Percentiles rank a stretch among this genome's conserved stretches.
Evolutionary conservation across 2,888 invertebrate species (phyloP).

Genomic region (Noctua janthina): DNA sequence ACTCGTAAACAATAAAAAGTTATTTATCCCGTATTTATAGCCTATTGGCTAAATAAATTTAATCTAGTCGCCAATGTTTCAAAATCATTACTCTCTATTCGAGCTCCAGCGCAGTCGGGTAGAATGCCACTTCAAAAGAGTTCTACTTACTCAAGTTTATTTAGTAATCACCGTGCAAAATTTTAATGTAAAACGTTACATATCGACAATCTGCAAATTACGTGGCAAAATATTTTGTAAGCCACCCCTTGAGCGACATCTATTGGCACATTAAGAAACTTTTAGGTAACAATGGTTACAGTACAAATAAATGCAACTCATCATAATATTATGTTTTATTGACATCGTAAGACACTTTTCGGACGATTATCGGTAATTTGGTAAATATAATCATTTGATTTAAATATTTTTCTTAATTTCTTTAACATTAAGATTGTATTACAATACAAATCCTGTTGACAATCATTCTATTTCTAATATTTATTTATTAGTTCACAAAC

Average conservation of each 20-base stretch:
- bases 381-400: constrained; percentile 17
- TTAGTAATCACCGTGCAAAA: neutral
- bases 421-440: constrained; percentile 9
- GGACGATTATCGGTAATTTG: constrained; percentile 40
- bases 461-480: constrained; percentile 5
- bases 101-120: neutral
- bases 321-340: constrained; percentile 3
- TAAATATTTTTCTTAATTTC: neutral
- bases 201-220: neutral
- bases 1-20: too few species aligned
- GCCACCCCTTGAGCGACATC: constrained; percentile 42
- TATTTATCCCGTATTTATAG: neutral
- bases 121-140: neutral
- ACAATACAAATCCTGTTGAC: neutral
- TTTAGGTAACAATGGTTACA: neutral
- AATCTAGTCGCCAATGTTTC: neutral
- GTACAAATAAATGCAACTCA: neutral
- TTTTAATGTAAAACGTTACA: neutral
- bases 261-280: constrained; percentile 59
- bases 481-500: neutral
- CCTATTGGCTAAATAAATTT: neutral
- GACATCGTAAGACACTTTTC: constrained; percentile 54
- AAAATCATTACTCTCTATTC: neutral
- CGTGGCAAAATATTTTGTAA: neutral
- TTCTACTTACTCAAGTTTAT: neutral